Base-by-base conservation (phyloP, 2,113 vertebrate species). In the Blennius ocellaris region DNA sequence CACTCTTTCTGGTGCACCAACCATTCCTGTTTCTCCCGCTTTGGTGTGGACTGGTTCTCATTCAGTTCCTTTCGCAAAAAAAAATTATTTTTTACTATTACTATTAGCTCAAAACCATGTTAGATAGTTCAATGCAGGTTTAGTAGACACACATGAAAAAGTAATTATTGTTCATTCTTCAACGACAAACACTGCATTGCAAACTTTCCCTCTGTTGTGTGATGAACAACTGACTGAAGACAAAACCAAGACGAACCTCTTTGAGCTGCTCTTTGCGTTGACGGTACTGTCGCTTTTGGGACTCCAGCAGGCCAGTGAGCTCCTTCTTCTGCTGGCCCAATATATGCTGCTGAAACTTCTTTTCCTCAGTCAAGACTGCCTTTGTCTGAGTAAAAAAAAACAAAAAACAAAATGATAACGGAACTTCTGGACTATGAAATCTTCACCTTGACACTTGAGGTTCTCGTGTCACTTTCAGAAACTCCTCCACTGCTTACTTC, bases 311-410 rank as follows among this genome's bases (percentile, higher is more conserved):
- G 73, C 92, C 84, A 0, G 94, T 95, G 69, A 97, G 71, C 82
- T 97, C 96, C 86, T 97, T 97, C 90, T 97, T 97, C 76, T 97
- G 96, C 91, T 97, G 96, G 45, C 87, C 92, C 17, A 97, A 88
- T 53, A 97, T 97, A 76, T 97, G 96, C 89, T 97, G 96, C 89
- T 97, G 96, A 80, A 97, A 97, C 91, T 97, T 97, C 64, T 96
- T 96, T 79, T 97, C 96, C 77, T 97, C 96, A 0, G 95, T 81
- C 80, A 95, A 62, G 8, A 94, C 90, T 0, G 86, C 93, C 61
- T 96, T 96, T 0, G 92, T 92, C 95, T 96, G 51, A 30, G 21
- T 30, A 30, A 30, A 30, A 30, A 30, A 30, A 30, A 30, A 2
- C 21, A 30, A 30, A n/a, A n/a, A 3, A 50, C 15, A 60, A 57